These are phyloP conservation scores for Siniperca obscura DNA, from an alignment of 2,797 vertebrate species.

Conservation along the genomic window DNA sequence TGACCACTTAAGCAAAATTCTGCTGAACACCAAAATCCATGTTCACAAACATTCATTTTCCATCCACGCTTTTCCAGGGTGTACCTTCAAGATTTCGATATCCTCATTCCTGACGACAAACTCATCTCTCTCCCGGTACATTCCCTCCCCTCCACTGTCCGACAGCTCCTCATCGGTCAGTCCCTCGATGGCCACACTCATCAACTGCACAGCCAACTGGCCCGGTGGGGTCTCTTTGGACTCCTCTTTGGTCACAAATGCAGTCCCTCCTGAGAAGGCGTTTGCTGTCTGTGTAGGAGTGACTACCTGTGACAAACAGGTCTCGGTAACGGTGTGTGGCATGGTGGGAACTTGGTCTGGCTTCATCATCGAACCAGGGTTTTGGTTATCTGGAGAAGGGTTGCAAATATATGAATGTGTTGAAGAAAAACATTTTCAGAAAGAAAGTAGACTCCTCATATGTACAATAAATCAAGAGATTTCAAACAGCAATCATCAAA, in stretches of 20 bases:
- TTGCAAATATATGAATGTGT: constrained; percentile 11
- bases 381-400: constrained; percentile 71
- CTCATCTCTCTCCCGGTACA: constrained; percentile 97
- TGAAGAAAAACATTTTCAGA: background rate
- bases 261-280: constrained; percentile 59
- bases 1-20: background rate
- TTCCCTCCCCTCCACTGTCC: constrained; percentile 97
- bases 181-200: constrained; percentile 92
- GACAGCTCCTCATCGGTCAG: constrained; percentile 93
- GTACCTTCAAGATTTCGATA: constrained; percentile 93
- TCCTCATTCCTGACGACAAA: constrained; percentile 99
- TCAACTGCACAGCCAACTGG: constrained; percentile 87
- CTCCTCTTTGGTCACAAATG: constrained; percentile 76
- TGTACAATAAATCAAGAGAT: background rate
- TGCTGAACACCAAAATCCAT: background rate
- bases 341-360: constrained; percentile 81
- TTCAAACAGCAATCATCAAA: background rate
- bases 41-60: background rate
- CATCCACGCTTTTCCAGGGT: accelerated
- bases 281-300: constrained; percentile 56
- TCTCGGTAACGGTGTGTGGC: constrained; percentile 72
- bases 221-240: constrained; percentile 81
- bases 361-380: constrained; percentile 77
- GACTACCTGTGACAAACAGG: constrained; percentile 77
- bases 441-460: background rate